A percentile compares a stretch with the other conserved stretches of the same genome.
Evolutionary conservation across 1,140 invertebrate genomes (phyloP).

Genomic region (Tyrophagus putrescentiae): DNA sequence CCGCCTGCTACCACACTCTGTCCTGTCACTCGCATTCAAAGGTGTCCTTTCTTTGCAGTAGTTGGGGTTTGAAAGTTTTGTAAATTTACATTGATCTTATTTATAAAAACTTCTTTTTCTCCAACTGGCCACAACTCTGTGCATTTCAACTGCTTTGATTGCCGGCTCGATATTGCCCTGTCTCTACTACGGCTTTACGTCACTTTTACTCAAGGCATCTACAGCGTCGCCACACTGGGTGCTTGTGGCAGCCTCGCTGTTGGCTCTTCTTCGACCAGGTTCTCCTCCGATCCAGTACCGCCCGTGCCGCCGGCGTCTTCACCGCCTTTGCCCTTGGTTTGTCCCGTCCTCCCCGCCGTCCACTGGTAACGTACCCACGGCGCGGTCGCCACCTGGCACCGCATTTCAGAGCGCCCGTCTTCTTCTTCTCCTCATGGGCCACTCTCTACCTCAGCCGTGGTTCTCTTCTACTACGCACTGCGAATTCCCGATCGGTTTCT

Average conservation of each 20-base stretch:
- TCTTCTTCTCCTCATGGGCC: conserved; percentile 89
- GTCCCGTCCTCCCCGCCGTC: conserved; percentile 67
- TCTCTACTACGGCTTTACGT: conserved; percentile 99
- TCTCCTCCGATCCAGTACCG: conserved; percentile 79
- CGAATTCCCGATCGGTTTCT: conserved; percentile 93
- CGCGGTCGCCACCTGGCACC: conserved; percentile 76
- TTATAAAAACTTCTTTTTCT: background rate
- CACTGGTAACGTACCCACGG: conserved; percentile 39
- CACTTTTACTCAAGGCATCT: conserved; percentile 57
- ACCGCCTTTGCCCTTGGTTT: conserved; percentile 87
- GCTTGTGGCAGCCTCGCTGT: conserved; percentile 84
- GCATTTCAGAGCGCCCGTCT: conserved; percentile 52
- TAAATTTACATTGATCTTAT: background rate
- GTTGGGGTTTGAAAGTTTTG: conserved; percentile 32
- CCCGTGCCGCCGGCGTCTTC: conserved; percentile 75
- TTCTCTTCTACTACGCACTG: conserved; percentile 82
- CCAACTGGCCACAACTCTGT: conserved; percentile 86
- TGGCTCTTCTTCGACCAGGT: conserved; percentile 93
- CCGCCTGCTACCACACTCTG: conserved; percentile 93
- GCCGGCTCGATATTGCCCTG: conserved; percentile 99
- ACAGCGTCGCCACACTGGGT: conserved; percentile 71
- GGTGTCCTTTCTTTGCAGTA: conserved; percentile 88
- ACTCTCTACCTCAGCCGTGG: conserved; percentile 84
- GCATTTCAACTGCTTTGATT: conserved; percentile 91
- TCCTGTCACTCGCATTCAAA: conserved; percentile 91